phyloP scores from a whole-genome alignment of 2,888 invertebrate genomes.

The Eilema depressum region DNA sequence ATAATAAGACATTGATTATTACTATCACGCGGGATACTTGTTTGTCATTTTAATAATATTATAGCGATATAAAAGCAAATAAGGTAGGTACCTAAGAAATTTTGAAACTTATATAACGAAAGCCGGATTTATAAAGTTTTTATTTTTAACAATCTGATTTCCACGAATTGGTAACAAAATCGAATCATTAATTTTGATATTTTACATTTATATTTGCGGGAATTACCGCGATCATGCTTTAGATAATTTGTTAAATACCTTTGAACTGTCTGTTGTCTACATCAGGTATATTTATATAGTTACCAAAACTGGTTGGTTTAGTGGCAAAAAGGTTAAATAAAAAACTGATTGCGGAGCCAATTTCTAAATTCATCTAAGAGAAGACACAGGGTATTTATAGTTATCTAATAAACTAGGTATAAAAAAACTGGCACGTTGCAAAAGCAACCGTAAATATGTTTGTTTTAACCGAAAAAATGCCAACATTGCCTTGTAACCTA shows the following conservation, averaged over 20 bases:
- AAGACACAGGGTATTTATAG: not conserved
- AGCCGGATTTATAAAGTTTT: not conserved
- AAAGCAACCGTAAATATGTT: no score
- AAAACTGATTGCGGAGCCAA: not conserved
- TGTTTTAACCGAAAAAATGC: not conserved
- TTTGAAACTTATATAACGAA: not conserved
- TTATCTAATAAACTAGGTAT: no score
- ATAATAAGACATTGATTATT: not conserved
- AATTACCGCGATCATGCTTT: not conserved
- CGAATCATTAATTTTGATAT: not conserved
- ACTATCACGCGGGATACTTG: not conserved
- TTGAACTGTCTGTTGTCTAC: not conserved
- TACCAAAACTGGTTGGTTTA: not conserved
- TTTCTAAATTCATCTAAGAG: not conserved
- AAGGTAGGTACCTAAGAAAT: not conserved
- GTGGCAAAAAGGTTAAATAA: not conserved
- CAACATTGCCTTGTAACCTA: not conserved
- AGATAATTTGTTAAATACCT: not conserved
- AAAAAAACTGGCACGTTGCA: no score
- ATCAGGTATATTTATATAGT: not conserved
- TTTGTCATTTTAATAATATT: not conserved
- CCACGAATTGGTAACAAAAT: not conserved
- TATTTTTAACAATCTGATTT: not conserved
- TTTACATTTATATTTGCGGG: not conserved
- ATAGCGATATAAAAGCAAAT: not conserved